Percentiles rank a stretch among this genome's conserved stretches.
Conservation (phyloP, 1,140 invertebrate genomes). For the Eumeta japonica region DNA sequence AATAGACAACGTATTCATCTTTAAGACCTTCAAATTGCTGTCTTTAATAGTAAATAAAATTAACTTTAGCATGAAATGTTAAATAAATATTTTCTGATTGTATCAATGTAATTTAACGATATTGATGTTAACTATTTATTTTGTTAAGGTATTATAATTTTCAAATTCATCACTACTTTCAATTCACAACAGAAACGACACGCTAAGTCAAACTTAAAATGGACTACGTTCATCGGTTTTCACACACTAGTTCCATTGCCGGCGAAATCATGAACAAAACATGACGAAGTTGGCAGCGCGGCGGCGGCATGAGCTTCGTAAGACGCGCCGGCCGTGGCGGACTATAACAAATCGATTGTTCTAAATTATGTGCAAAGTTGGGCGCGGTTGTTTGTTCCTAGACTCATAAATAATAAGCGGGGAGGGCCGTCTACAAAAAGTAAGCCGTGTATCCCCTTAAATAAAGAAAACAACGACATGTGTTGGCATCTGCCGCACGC, state of each 20-base stretch:
- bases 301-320: constrained; percentile 34
- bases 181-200: constrained; percentile 3
- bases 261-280: too few species aligned
- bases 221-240: too few species aligned
- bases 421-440: constrained; percentile 51
- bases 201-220: constrained; percentile 30
- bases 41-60: too few species aligned
- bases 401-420: constrained; percentile 50
- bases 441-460: constrained; percentile 55
- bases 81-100: too few species aligned
- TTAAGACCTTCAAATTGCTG: too few species aligned
- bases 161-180: constrained; percentile 7
- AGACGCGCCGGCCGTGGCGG: constrained; percentile 44
- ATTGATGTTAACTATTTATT: too few species aligned
- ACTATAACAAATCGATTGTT: constrained; percentile 44
- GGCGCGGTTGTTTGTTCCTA: constrained; percentile 23
- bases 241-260: too few species aligned
- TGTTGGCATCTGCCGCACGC: constrained; percentile 47
- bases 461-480: constrained; percentile 53
- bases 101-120: too few species aligned
- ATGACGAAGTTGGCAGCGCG: constrained; percentile 30
- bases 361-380: constrained; percentile 52
- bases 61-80: too few species aligned
- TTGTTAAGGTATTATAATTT: too few species aligned
- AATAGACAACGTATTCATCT: too few species aligned